Conservation (phyloP, 2,888 invertebrate genomes). For the Coenonympha glycerion region DNA sequence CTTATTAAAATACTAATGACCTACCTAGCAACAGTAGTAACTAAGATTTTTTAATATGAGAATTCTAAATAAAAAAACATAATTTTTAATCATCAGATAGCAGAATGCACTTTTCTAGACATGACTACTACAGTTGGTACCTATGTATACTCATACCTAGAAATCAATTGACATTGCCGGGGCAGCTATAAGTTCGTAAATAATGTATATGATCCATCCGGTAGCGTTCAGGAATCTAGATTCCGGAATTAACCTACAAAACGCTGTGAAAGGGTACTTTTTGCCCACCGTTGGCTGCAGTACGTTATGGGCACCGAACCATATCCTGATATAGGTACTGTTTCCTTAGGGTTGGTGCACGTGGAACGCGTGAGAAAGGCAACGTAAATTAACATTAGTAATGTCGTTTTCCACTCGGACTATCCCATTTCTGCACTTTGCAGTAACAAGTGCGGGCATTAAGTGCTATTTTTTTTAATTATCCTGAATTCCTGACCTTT, state of each 20-base stretch:
- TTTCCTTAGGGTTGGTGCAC: conserved; percentile 48
- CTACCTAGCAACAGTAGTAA: too few species aligned
- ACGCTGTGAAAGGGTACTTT: conserved; percentile 42
- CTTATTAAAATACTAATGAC: too few species aligned
- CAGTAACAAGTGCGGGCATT: conserved; percentile 14
- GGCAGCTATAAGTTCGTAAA: conserved; percentile 1
- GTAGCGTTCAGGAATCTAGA: conserved; percentile 7
- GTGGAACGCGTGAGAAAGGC: conserved; percentile 57
- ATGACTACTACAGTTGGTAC: too few species aligned
- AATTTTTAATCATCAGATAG: too few species aligned
- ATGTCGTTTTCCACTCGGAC: conserved; percentile 47
- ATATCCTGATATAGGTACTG: conserved; percentile 61
- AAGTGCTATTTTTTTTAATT: conserved; percentile 8
- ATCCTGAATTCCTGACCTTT: conserved; percentile 1
- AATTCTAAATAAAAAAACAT: too few species aligned
- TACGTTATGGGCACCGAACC: conserved; percentile 65
- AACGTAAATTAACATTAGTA: conserved; percentile 58
- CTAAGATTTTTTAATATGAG: too few species aligned
- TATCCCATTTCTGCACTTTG: conserved; percentile 39
- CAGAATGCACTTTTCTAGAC: too few species aligned
- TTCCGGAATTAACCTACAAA: conserved; percentile 22
- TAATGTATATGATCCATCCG: conserved; percentile 21
- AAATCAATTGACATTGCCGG: background rate
- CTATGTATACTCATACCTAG: background rate
- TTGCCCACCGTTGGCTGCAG: conserved; percentile 34